Evolutionary conservation across 2,888 invertebrate species (phyloP).

Genomic region (Eristalis intricaria): DNA sequence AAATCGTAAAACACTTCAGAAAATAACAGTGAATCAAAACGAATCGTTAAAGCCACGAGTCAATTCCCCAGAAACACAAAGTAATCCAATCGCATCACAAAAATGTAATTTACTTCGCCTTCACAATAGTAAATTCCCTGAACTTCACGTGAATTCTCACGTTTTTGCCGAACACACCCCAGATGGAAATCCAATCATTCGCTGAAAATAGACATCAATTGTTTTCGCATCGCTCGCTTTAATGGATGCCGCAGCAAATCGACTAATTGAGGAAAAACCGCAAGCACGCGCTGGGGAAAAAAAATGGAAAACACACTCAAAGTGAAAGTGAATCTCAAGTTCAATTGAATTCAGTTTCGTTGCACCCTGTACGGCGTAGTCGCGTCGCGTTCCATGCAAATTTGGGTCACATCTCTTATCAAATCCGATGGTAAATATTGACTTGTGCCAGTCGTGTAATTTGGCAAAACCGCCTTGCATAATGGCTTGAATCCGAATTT

Average conservation of each 20-base stretch:
- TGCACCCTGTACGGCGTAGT: not conserved
- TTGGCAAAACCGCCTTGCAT: conserved; percentile 7
- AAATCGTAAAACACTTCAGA: not conserved
- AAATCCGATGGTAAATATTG: conserved; percentile 25
- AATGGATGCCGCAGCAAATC: too few species aligned
- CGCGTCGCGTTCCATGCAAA: not conserved
- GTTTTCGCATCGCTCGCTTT: not conserved
- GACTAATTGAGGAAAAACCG: not conserved
- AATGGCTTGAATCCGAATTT: conserved; percentile 6
- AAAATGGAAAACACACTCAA: not conserved
- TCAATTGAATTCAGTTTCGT: not conserved
- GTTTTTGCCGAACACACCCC: not conserved
- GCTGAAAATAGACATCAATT: not conserved
- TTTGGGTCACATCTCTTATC: conserved; percentile 18
- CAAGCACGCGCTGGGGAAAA: not conserved
- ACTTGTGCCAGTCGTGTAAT: conserved; percentile 4
- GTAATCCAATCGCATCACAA: not conserved
- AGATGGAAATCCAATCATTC: not conserved
- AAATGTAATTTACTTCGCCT: not conserved
- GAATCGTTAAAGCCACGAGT: conserved; percentile 6
- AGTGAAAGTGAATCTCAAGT: not conserved
- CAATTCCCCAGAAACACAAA: not conserved
- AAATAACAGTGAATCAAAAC: conserved; percentile 2
- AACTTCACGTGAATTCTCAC: conserved; percentile 20
- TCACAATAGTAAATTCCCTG: conserved; percentile 7